Percentiles rank a stretch among this genome's conserved stretches.
Conservation (phyloP, 2,797 vertebrate genomes). For the Phataginus tetradactyla region DNA sequence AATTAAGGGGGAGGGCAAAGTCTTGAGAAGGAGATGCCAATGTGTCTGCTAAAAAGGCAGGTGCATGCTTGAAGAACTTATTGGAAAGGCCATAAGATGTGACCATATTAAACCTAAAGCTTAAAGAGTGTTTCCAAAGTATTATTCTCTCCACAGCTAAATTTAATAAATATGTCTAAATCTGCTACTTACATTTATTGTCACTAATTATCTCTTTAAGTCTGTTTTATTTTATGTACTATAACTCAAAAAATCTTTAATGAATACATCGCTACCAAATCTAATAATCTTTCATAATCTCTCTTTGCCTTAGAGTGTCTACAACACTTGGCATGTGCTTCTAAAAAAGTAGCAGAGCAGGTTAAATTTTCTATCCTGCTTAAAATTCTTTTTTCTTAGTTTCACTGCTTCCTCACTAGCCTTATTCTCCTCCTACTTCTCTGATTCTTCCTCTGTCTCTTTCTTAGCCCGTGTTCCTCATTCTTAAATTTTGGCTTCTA, state of each 20-base stretch:
- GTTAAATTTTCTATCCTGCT: not conserved
- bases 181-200: not conserved
- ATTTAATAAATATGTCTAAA: constrained; percentile 5
- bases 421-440: not conserved
- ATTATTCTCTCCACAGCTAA: not conserved
- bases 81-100: not conserved
- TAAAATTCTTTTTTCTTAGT: not conserved
- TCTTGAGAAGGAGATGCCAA: not conserved
- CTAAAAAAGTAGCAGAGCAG: not conserved
- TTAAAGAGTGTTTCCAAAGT: not conserved
- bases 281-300: not conserved
- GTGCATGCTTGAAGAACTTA: not conserved
- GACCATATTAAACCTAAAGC: not conserved
- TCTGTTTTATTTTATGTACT: not conserved
- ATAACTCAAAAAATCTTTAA: not conserved
- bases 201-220: not conserved
- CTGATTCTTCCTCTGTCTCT: not conserved
- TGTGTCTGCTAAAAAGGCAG: not conserved
- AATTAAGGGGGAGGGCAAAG: not conserved
- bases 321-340: not conserved
- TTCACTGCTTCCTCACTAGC: not conserved
- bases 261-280: not conserved
- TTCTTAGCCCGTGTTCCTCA: not conserved
- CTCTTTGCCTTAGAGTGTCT: not conserved
- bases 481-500: not conserved